phyloP scores from a whole-genome alignment of 2,113 vertebrate genomes.

The Rhegmatorhina hoffmannsi region DNA sequence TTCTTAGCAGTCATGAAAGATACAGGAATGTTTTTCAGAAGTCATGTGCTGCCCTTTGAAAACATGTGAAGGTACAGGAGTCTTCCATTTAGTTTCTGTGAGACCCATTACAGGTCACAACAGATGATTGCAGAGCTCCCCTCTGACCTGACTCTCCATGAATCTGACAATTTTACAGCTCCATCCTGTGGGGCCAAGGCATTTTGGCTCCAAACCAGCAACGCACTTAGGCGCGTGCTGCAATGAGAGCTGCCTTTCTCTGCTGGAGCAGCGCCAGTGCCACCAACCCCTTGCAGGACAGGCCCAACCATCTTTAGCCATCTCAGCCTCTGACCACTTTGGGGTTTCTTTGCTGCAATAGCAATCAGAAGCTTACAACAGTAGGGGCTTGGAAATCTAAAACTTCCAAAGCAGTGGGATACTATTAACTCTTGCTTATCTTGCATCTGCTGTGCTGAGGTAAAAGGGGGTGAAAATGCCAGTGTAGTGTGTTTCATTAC shows the following conservation, averaged over 20 bases:
- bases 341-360: background rate
- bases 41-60: background rate
- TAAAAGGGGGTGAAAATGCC: background rate
- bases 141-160: constrained; percentile 1
- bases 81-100: constrained; percentile 14
- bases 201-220: constrained; percentile 39
- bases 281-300: background rate
- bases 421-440: background rate
- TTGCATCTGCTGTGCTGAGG: background rate
- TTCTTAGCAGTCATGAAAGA: background rate
- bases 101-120: constrained; percentile 12
- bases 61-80: background rate
- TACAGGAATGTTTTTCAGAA: background rate
- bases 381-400: background rate
- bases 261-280: background rate
- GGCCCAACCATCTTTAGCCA: background rate
- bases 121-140: background rate
- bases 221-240: background rate
- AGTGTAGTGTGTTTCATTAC: background rate
- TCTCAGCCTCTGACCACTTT: background rate
- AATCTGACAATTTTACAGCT: constrained; percentile 42
- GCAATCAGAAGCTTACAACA: background rate
- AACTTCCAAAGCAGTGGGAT: background rate
- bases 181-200: constrained; percentile 9
- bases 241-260: background rate